A percentile compares a stretch with the other conserved stretches of the same genome.
Evolutionary conservation across 1,140 invertebrate genomes (phyloP).

Genomic region (Ceratosolen solmsi): DNA sequence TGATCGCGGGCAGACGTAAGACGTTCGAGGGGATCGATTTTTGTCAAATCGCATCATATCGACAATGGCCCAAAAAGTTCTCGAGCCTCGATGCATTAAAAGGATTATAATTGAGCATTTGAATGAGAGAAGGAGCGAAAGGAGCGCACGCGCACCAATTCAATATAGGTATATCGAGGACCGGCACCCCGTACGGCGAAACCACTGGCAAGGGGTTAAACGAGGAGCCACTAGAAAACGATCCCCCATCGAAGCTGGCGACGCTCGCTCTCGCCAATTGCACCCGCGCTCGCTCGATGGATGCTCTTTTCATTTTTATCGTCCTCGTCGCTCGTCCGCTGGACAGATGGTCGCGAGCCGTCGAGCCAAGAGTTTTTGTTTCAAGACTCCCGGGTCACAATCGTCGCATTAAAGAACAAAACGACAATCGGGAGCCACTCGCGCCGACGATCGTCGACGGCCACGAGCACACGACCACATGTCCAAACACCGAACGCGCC

Average conservation of each 20-base stretch:
- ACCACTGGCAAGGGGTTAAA: slow-evolving; percentile 65
- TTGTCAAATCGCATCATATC: too few relatives aligned
- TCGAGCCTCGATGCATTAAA: neutral
- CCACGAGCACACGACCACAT: slow-evolving; percentile 66
- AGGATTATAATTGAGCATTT: slow-evolving; percentile 31
- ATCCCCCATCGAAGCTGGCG: slow-evolving; percentile 56
- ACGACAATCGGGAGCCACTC: slow-evolving; percentile 63
- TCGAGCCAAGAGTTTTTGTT: slow-evolving; percentile 68
- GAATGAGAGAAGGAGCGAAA: neutral
- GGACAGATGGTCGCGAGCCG: slow-evolving; percentile 69
- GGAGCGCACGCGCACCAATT: neutral
- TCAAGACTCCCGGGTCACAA: slow-evolving; percentile 68
- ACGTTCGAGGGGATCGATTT: too few relatives aligned
- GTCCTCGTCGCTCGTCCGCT: slow-evolving; percentile 37
- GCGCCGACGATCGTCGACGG: slow-evolving; percentile 42
- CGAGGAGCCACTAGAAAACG: slow-evolving; percentile 72
- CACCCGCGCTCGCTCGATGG: slow-evolving; percentile 45
- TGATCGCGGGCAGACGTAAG: too few relatives aligned
- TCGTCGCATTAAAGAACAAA: slow-evolving; percentile 72
- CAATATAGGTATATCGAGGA: neutral
- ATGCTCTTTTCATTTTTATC: slow-evolving; percentile 57
- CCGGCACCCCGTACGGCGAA: slow-evolving; percentile 13
- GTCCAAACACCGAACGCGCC: slow-evolving; percentile 64
- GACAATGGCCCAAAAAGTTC: too few relatives aligned
- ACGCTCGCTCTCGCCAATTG: slow-evolving; percentile 49